Base-by-base conservation (phyloP, 2,797 vertebrate genomes). In the Brachyalestes nurse region DNA sequence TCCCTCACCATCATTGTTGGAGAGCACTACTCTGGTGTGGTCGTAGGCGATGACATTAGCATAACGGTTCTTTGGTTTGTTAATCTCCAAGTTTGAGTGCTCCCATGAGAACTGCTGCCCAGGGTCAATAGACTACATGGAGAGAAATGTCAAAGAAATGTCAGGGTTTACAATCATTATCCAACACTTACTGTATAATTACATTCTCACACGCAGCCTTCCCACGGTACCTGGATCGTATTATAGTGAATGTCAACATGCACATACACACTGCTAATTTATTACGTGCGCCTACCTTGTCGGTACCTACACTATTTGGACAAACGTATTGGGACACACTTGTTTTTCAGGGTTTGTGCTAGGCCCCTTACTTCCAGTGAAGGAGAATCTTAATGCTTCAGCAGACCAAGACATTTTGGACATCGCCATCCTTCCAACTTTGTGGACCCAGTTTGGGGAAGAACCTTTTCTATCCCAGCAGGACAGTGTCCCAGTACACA, bases 31-130 rank as follows among this genome's bases (percentile, higher is more conserved):
- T 85, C 94, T 91, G 83, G 93, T 94, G 88, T 95, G 98, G 86
- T 95, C 94, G 51, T 95, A 95, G 83, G 93, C 94, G 45, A 95
- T 95, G 89, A 95, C 94, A 80, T 95, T 95, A 51, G 94, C 94
- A 6, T 99, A 99, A 94, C 98, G 97, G 86, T 99, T 99, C 96
- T 99, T 99, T 96, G 97, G 96, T 94, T 99, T 99, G 93, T 99
- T 99, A 91, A 99, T 96, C 94, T 99, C 98, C 92, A 99, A 91
- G 93, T 99, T 99, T 86, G 98, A 99, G 86, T 99, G 96, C 79
- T 99, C 98, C 98, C 98, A 99, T 0, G 97, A 99, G 93, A 99
- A 99, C 92, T 99, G 98, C 91, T 99, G 98, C 78, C 97, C 96
- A 0, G 98, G 98, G 90, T 99, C 98, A 83, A 99, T 87, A 75